These are phyloP conservation scores for Thripadectes ignobilis DNA, from an alignment of 2,797 vertebrate species.

Conservation along the genomic window DNA sequence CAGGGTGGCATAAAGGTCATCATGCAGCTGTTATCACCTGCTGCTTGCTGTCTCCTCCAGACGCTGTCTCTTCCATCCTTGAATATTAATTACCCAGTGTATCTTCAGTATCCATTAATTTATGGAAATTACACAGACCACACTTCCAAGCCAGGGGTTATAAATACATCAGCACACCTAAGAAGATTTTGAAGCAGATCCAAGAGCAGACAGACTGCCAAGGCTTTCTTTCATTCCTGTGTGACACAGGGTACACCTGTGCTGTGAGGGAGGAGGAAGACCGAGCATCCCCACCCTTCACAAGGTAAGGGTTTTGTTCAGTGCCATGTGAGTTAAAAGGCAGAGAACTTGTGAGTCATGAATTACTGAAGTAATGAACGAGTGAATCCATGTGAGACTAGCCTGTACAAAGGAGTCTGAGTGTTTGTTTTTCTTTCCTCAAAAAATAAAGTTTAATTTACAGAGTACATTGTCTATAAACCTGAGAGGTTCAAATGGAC, in stretches of 20 bases:
- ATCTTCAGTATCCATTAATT: not conserved
- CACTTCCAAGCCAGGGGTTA: not conserved
- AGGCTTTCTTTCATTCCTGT: not conserved
- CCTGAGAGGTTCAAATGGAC: not conserved
- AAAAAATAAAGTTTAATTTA: not conserved
- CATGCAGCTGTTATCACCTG: not conserved
- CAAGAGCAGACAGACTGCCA: not conserved
- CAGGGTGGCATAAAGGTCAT: not conserved
- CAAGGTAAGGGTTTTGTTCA: not conserved
- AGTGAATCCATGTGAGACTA: not conserved
- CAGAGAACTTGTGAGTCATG: not conserved
- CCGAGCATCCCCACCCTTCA: not conserved
- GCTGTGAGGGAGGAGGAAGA: not conserved
- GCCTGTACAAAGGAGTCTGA: not conserved
- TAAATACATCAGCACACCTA: not conserved
- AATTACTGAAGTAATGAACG: not conserved
- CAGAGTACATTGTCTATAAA: not conserved
- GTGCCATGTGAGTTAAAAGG: rapidly evolving
- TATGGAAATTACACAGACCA: not conserved
- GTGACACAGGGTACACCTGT: rapidly evolving
- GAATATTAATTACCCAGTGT: not conserved
- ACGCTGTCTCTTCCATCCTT: not conserved
- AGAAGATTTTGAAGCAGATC: not conserved
- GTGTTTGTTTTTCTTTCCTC: not conserved
- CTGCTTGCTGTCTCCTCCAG: not conserved